Conservation (phyloP, 1,140 invertebrate species). For the Apocrypta bakeri region DNA sequence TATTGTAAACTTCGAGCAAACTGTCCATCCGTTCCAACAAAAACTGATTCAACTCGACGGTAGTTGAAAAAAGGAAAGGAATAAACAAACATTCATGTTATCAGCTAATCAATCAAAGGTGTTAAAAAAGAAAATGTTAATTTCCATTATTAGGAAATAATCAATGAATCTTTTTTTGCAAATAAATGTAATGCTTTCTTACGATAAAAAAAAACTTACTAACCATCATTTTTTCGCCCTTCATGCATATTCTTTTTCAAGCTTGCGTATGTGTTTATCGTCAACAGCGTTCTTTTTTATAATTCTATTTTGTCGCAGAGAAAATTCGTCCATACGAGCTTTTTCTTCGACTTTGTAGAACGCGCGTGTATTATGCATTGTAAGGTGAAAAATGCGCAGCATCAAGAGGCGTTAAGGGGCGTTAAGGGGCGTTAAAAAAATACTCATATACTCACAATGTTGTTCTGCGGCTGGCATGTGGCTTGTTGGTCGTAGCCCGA, state of each 20-base stretch:
- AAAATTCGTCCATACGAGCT: background rate
- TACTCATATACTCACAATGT: conserved; percentile 25
- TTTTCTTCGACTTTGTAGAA: conserved; percentile 5
- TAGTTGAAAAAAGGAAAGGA: conserved; percentile 48
- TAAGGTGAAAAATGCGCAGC: background rate
- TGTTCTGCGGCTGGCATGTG: conserved; percentile 54
- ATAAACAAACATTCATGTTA: conserved; percentile 18
- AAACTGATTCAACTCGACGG: conserved; percentile 63
- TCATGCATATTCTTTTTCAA: conserved; percentile 47
- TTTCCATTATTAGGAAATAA: conserved; percentile 58
- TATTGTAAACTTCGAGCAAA: conserved; percentile 67
- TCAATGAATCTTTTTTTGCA: conserved; percentile 63
- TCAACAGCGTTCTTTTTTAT: background rate
- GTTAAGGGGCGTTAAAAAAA: background rate
- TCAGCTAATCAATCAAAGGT: conserved; percentile 58
- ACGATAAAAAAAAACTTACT: conserved; percentile 66
- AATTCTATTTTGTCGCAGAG: background rate
- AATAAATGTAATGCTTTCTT: conserved; percentile 72
- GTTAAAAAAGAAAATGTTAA: conserved; percentile 67
- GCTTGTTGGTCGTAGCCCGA: conserved; percentile 52
- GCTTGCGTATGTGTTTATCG: conserved; percentile 25
- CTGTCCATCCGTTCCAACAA: conserved; percentile 52
- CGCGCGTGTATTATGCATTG: background rate
- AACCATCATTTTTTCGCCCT: conserved; percentile 63
- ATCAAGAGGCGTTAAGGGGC: background rate